Percentiles rank a stretch among this genome's conserved stretches.
Conservation (phyloP, 2,113 vertebrate species). For the Falcunculus frontatus region DNA sequence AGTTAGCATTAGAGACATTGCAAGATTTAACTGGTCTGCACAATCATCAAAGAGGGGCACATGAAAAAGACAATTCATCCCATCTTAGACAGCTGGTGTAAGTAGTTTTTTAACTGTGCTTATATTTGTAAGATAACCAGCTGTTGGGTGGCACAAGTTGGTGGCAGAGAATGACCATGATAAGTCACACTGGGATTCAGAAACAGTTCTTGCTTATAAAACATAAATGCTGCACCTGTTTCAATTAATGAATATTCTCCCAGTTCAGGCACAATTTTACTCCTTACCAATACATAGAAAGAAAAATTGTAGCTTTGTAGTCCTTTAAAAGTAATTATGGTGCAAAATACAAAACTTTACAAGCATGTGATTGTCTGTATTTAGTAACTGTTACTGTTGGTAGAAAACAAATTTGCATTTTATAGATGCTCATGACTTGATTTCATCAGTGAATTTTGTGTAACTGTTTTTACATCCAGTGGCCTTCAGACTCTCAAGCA, state of each 20-base stretch:
- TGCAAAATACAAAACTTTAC: background rate
- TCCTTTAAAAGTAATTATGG: background rate
- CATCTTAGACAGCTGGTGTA: background rate
- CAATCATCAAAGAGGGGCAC: background rate
- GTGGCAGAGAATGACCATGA: background rate
- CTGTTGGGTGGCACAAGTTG: background rate
- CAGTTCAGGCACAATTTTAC: background rate
- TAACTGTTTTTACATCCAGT: slow-evolving; percentile 72
- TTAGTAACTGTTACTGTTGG: background rate
- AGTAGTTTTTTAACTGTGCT: background rate
- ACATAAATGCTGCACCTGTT: background rate
- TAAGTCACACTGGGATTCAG: background rate
- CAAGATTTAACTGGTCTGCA: background rate
- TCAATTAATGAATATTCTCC: background rate
- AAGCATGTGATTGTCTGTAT: background rate
- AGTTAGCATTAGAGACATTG: background rate
- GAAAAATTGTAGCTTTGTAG: background rate
- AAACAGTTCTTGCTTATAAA: background rate
- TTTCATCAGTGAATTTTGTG: background rate
- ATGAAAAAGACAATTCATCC: background rate
- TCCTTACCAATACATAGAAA: background rate
- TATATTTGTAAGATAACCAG: background rate
- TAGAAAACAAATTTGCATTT: background rate
- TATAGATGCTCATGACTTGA: background rate
- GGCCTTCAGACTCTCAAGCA: slow-evolving; percentile 83